These are phyloP conservation scores for Procavia capensis DNA, from an alignment of 2,113 vertebrate species.

Conservation along the genomic window DNA sequence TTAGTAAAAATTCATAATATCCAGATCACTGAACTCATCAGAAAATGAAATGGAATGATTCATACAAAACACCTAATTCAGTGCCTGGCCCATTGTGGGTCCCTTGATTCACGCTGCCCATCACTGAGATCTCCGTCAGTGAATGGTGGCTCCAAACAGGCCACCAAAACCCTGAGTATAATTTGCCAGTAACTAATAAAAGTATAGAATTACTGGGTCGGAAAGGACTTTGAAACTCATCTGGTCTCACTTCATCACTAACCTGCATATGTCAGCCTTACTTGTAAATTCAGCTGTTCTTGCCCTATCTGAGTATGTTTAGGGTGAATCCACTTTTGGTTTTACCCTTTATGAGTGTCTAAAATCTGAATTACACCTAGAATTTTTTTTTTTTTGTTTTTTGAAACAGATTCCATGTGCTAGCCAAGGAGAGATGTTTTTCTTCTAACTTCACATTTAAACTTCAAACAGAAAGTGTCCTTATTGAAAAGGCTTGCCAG, in stretches of 20 bases:
- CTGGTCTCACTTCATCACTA: neutral
- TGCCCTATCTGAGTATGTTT: neutral
- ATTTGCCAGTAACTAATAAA: neutral
- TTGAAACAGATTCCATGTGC: slow-evolving; percentile 40
- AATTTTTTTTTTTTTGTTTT: slow-evolving; percentile 32
- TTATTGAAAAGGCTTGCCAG: slow-evolving; percentile 72
- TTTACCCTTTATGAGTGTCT: neutral
- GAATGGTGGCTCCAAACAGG: neutral
- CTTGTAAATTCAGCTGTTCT: neutral
- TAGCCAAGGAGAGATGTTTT: slow-evolving; percentile 60
- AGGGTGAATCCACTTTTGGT: slow-evolving; percentile 14
- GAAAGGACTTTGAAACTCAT: slow-evolving; percentile 7
- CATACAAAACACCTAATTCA: neutral
- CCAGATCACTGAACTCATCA: neutral
- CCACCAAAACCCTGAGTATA: neutral
- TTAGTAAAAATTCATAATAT: neutral
- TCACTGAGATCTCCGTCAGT: neutral
- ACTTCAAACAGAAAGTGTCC: slow-evolving; percentile 79
- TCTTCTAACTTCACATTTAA: slow-evolving; percentile 65
- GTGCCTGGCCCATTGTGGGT: neutral
- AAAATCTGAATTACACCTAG: slow-evolving; percentile 51
- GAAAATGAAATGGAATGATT: neutral
- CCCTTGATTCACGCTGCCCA: neutral
- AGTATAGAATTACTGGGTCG: neutral
- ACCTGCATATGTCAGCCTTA: neutral